These are phyloP conservation scores for Spilarctia lutea DNA, from an alignment of 2,888 invertebrate species.

Conservation along the genomic window DNA sequence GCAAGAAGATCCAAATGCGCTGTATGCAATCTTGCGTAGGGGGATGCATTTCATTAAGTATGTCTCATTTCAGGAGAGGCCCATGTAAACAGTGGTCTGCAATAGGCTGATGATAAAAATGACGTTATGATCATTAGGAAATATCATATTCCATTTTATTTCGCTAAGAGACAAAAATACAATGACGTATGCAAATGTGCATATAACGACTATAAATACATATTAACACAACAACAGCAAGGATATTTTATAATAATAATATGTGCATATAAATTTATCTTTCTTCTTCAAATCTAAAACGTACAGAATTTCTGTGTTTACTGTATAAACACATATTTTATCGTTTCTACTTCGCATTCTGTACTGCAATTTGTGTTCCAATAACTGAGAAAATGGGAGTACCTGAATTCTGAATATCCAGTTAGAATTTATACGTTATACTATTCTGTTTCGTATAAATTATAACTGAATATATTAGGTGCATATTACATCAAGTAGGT, in stretches of 20 bases:
- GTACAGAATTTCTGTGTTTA: not conserved
- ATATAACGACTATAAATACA: not conserved
- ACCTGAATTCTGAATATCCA: not conserved
- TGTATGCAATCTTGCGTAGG: not conserved
- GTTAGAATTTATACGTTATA: too few relatives aligned
- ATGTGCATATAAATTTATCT: not conserved
- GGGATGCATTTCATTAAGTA: not conserved
- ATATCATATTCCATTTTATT: not conserved
- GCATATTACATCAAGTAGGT: slow-evolving; percentile 44
- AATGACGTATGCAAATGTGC: not conserved
- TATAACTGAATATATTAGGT: slow-evolving; percentile 16
- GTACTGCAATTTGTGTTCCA: not conserved
- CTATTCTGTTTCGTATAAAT: not conserved
- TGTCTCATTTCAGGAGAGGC: too few relatives aligned
- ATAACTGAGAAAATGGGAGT: not conserved
- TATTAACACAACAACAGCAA: not conserved
- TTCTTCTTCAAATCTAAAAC: not conserved
- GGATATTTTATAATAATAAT: not conserved
- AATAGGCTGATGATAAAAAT: too few relatives aligned
- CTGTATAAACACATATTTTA: not conserved
- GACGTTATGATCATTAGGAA: not conserved
- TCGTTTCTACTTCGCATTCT: not conserved
- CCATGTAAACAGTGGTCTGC: too few relatives aligned
- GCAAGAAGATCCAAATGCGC: not conserved
- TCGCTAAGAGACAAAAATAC: not conserved